These are phyloP conservation scores for Drosophila carrolli DNA, from an alignment of 1,140 invertebrate genomes.

Conservation along the genomic window DNA sequence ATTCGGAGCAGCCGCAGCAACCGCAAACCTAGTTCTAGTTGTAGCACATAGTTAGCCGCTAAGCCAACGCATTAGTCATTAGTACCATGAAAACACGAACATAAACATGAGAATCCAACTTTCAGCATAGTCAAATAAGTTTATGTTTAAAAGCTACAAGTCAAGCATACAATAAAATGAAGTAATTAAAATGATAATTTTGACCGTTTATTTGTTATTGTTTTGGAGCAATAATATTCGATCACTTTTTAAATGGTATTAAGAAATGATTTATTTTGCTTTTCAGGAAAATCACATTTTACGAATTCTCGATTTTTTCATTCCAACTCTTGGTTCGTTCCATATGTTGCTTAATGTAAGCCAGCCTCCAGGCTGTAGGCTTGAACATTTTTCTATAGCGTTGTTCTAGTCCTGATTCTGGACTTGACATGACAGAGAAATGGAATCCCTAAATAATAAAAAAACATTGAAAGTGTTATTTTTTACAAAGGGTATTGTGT, in stretches of 20 bases:
- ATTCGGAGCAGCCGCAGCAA: constrained; percentile 24
- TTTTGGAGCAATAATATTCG: no score
- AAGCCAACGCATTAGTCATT: constrained; percentile 70
- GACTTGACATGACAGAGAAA: neutral
- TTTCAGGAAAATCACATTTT: neutral
- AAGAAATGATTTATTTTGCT: no score
- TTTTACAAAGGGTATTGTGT: neutral
- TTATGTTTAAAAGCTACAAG: constrained; percentile 58
- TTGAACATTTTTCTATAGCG: no score
- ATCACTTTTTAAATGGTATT: no score
- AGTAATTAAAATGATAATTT: constrained; percentile 9
- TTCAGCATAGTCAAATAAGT: constrained; percentile 72
- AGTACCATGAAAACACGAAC: constrained; percentile 42
- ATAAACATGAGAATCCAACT: constrained; percentile 41
- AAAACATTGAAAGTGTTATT: neutral
- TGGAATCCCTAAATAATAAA: neutral
- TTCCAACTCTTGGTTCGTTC: no score
- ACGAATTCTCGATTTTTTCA: neutral
- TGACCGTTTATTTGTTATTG: neutral
- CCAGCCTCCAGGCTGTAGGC: no score
- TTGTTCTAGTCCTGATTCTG: neutral
- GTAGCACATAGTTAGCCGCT: constrained; percentile 33
- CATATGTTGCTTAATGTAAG: no score
- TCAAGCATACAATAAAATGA: constrained; percentile 45
- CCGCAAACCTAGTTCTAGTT: constrained; percentile 45